phyloP scores from a whole-genome alignment of 2,113 vertebrate genomes.

The Hassar affinis region DNA sequence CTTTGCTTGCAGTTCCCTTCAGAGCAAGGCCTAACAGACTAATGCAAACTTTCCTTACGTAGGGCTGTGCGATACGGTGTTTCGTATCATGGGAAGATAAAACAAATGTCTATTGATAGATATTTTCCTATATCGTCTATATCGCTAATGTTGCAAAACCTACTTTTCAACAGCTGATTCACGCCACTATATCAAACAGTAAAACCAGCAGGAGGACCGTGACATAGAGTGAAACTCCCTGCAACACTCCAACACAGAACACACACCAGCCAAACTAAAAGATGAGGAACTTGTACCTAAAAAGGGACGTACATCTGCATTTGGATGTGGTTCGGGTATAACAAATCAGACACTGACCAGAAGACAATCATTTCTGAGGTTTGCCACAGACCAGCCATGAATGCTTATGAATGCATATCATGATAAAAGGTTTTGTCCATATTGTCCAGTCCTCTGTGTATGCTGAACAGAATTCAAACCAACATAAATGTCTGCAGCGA shows the following conservation, averaged over 20 bases:
- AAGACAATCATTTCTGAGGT: not conserved
- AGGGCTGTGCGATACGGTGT: not conserved
- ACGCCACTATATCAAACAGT: not conserved
- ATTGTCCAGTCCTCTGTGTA: not conserved
- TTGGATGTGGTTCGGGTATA: too few relatives aligned
- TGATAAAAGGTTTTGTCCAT: too few relatives aligned
- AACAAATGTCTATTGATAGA: not conserved
- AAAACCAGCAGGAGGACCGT: not conserved
- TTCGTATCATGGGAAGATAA: not conserved
- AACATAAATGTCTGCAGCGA: not conserved
- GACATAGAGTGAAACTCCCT: not conserved
- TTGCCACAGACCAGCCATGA: not conserved
- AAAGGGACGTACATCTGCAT: not conserved
- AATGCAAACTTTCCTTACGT: not conserved
- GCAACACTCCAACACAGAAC: not conserved
- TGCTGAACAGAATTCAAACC: not conserved
- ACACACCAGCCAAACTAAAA: too few relatives aligned
- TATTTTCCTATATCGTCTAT: not conserved
- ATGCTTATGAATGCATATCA: too few relatives aligned
- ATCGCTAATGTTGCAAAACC: not conserved
- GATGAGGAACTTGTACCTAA: not conserved
- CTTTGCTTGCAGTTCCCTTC: not conserved
- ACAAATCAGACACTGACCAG: too few relatives aligned
- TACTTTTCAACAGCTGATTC: not conserved
- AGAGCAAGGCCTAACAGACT: not conserved